Evolutionary conservation across 1,140 invertebrate species (phyloP).

Genomic region (Drosophila orena): DNA sequence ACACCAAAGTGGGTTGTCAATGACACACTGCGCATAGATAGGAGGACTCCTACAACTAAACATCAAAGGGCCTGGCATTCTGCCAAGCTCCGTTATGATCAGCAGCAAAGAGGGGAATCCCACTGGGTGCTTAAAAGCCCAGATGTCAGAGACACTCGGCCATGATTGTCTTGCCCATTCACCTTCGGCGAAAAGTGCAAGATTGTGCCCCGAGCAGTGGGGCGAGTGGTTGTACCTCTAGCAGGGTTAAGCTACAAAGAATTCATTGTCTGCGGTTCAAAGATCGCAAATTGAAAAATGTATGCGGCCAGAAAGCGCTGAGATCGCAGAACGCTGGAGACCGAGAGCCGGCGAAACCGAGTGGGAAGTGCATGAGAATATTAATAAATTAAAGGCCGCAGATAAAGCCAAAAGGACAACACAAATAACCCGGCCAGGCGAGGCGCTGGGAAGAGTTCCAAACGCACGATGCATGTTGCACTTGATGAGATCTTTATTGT

Average conservation of each 20-base stretch:
- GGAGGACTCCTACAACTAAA: neutral
- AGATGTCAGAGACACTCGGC: constrained; percentile 12
- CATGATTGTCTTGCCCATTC: constrained; percentile 13
- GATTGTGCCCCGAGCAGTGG: constrained; percentile 3
- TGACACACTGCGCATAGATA: constrained; percentile 7
- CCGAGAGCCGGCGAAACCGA: constrained; percentile 17
- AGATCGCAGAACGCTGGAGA: neutral
- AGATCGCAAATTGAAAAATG: constrained; percentile 83
- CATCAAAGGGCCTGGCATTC: neutral
- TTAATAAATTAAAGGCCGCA: constrained; percentile 82
- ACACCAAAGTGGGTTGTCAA: constrained; percentile 49
- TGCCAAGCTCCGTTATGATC: constrained; percentile 45
- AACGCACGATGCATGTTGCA: constrained; percentile 70
- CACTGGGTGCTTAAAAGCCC: constrained; percentile 45
- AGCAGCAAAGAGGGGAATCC: too few species aligned
- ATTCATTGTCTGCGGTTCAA: constrained; percentile 79
- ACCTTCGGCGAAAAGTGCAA: constrained; percentile 16
- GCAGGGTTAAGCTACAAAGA: constrained; percentile 81
- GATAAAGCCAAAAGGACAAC: constrained; percentile 71
- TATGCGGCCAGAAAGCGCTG: constrained; percentile 40
- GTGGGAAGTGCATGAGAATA: constrained; percentile 73
- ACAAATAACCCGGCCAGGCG: constrained; percentile 51
- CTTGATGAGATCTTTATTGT: constrained; percentile 80
- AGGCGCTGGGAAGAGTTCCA: neutral
- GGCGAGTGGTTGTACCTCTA: constrained; percentile 13